Evolutionary conservation across 2,888 invertebrate species (phyloP).

Genomic region (Galerucella calmariensis): DNA sequence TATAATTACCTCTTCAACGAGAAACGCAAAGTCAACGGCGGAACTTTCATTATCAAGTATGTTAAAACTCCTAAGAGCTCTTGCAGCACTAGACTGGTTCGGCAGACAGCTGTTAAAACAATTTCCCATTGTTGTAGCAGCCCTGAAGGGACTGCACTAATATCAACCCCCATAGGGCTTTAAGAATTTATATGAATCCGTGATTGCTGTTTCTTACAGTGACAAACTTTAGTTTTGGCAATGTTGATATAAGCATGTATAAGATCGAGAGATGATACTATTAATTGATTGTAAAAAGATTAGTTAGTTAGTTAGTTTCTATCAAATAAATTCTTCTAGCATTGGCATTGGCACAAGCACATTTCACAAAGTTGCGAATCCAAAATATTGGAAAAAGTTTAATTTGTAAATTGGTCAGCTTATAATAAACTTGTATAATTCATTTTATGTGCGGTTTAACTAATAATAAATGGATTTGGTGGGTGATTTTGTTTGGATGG

Average conservation of each 20-base stretch:
- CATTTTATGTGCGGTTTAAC: neutral
- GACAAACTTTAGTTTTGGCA: neutral
- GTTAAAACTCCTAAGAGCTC: slow-evolving; percentile 52
- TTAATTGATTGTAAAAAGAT: neutral
- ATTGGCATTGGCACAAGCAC: neutral
- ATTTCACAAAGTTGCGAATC: neutral
- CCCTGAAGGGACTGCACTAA: slow-evolving; percentile 59
- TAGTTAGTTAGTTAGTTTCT: neutral
- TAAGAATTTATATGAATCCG: slow-evolving; percentile 41
- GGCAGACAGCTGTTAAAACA: slow-evolving; percentile 67
- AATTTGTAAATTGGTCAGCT: neutral
- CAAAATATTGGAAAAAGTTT: neutral
- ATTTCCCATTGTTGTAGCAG: slow-evolving; percentile 65
- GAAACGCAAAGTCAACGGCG: slow-evolving; percentile 54
- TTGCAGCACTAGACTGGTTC: slow-evolving; percentile 54
- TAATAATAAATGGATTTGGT: neutral
- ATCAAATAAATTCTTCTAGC: neutral
- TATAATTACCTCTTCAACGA: slow-evolving; percentile 56
- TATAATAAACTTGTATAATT: neutral
- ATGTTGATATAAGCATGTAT: neutral
- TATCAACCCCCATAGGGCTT: slow-evolving; percentile 61
- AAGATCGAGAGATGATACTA: neutral
- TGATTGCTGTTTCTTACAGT: slow-evolving; percentile 8
- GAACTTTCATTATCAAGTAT: slow-evolving; percentile 49
- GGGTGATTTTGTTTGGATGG: neutral